Evolutionary conservation across 2,113 vertebrate species (phyloP).

Genomic region (Perognathus longimembris): DNA sequence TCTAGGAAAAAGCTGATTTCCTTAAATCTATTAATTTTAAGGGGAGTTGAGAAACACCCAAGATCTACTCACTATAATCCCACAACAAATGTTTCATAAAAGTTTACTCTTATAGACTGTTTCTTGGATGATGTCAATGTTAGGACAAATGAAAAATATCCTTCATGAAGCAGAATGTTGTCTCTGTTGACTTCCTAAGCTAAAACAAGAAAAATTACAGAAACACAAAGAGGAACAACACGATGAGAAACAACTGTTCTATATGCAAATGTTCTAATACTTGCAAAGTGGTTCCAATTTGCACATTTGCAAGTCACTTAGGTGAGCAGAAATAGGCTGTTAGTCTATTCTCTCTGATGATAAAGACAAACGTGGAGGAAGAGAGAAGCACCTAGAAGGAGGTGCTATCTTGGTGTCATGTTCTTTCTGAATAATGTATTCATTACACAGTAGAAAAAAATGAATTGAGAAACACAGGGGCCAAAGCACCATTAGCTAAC

Average conservation of each 20-base stretch:
- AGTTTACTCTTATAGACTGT: neutral
- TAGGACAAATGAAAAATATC: neutral
- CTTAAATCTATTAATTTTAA: neutral
- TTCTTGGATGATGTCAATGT: neutral
- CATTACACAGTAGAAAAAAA: neutral
- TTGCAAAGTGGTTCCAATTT: neutral
- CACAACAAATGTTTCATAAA: neutral
- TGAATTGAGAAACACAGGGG: neutral
- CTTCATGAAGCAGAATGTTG: neutral
- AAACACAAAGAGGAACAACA: neutral
- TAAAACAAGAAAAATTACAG: constrained; percentile 4
- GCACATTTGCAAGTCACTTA: neutral
- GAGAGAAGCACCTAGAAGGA: neutral
- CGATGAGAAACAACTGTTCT: neutral
- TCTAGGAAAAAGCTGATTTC: neutral
- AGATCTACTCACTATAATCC: neutral
- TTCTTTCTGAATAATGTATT: neutral
- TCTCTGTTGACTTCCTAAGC: neutral
- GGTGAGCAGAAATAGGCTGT: neutral
- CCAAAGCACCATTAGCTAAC: neutral
- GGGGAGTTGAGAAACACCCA: neutral
- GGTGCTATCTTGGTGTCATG: neutral
- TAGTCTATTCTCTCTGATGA: neutral
- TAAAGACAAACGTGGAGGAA: neutral
- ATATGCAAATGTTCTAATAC: neutral